Evolutionary conservation across 2,888 invertebrate genomes (phyloP), one percentile per base, ranked within the genome.

Genomic region (Lomographa bimaculata): DNA sequence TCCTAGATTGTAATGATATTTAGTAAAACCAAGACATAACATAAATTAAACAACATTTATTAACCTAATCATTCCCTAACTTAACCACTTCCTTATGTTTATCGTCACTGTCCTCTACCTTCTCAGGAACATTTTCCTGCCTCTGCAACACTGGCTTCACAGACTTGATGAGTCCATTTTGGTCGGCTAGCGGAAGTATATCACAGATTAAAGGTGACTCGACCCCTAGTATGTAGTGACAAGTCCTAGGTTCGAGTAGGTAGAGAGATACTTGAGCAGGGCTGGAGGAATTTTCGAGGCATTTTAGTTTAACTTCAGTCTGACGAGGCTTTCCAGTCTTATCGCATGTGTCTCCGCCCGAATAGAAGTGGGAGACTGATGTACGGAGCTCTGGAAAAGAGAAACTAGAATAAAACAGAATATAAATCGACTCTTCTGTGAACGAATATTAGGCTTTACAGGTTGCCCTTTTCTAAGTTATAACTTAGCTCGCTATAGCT

Each of bases 151-250:
- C 42, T 1, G 69, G 48, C 17, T 68, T 75, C 0, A 54, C 52
- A 0, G 71, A 48, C 35, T 78, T 75, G 1, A 90, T 79, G 1
- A 97, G 82, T 1, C 97, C 98, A 64, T 94, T 90, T 11, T 95
- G 93, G 76, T 98, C 96, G 0, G 95, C 96, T 48, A 93, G 87
- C 1, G 94, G 92, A 32, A 98, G 78, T 50, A 98, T 92, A 61
- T 95, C 93, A 81, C 98, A 98, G 57, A 98, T 94, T 4, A 98
- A 80, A 0, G 96, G 94, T 0, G 98, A 97, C 71, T 98, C 98
- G 0, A 99, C 96, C n/a, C 96, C 96, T 32, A 99, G 85, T 35
- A 97, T 94, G 73, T 99, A 99, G 79, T 97, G 96, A 71, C 99
- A 99, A 0, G 95, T 94, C 65, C 94, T 93, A 0, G 98, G 98